Evolutionary conservation across 64 coral and sea anemone genomes (phyloP).

Genomic region (Hydrozoanthus tunicans): DNA sequence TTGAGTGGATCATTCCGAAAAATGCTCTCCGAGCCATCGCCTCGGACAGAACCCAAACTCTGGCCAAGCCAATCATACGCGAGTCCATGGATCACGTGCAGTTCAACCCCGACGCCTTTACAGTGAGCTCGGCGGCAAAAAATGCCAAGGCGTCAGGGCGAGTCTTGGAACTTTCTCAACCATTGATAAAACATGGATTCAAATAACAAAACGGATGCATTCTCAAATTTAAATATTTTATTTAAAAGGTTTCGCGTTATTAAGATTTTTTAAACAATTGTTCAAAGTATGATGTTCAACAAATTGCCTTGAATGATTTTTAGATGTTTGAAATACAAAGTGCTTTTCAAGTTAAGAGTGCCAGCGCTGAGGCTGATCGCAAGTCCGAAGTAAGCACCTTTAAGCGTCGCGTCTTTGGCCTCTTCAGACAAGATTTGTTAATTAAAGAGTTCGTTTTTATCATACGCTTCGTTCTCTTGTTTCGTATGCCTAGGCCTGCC

Average conservation of each 20-base stretch:
- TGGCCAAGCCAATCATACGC: slow-evolving; percentile 72
- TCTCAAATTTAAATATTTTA: slow-evolving; percentile 45
- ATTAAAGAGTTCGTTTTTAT: no score
- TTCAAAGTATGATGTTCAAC: neutral
- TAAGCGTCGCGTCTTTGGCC: no score
- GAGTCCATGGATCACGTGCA: slow-evolving; percentile 91
- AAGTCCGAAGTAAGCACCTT: no score
- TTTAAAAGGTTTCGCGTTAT: slow-evolving; percentile 15
- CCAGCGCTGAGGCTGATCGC: no score
- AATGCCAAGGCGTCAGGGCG: slow-evolving; percentile 61
- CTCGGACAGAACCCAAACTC: slow-evolving; percentile 73
- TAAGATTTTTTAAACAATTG: neutral
- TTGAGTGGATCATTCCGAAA: slow-evolving; percentile 70
- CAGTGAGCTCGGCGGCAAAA: slow-evolving; percentile 69
- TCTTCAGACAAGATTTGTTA: no score
- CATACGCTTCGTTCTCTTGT: no score
- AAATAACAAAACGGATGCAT: neutral
- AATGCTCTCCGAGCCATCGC: slow-evolving; percentile 73
- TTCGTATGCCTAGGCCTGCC: no score
- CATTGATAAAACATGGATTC: slow-evolving; percentile 35
- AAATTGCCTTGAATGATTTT: neutral
- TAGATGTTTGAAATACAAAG: neutral
- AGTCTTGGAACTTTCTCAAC: slow-evolving; percentile 78
- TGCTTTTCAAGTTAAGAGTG: no score
- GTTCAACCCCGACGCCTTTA: slow-evolving; percentile 92